Conservation (phyloP, 2,797 vertebrate species). For the Acrocephalus scirpaceus region DNA sequence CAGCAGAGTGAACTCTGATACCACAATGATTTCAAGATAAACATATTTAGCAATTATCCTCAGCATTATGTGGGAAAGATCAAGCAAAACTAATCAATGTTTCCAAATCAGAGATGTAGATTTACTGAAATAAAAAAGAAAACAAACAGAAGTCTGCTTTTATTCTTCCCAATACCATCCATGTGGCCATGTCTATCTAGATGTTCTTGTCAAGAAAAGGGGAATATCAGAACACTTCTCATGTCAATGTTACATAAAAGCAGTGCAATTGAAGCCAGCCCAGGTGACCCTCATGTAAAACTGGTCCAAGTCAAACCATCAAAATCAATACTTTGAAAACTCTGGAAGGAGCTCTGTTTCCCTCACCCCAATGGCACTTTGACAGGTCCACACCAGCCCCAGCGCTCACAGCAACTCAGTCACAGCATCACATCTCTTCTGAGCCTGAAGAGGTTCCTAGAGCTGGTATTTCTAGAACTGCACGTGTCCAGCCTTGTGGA, state of each 20-base stretch:
- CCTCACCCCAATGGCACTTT: not conserved
- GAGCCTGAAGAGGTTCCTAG: not conserved
- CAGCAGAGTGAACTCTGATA: not conserved
- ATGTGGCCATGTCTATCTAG: not conserved
- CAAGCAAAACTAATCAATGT: not conserved
- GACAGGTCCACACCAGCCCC: not conserved
- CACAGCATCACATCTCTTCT: not conserved
- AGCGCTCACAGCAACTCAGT: not conserved
- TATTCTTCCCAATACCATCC: not conserved
- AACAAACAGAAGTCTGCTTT: not conserved
- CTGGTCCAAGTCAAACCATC: not conserved
- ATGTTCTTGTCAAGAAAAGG: not conserved
- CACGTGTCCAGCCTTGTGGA: accelerated
- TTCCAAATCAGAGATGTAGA: not conserved
- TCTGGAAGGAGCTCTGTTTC: not conserved
- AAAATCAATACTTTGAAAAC: not conserved
- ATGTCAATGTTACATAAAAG: not conserved
- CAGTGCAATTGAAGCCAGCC: not conserved
- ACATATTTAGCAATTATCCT: not conserved
- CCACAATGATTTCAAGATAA: not conserved
- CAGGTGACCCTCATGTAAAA: not conserved
- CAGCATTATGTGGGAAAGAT: not conserved
- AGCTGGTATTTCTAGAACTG: not conserved
- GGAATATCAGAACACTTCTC: not conserved
- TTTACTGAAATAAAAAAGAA: not conserved